Conservation (phyloP, 2,113 vertebrate genomes). For the Acinonyx jubatus region DNA sequence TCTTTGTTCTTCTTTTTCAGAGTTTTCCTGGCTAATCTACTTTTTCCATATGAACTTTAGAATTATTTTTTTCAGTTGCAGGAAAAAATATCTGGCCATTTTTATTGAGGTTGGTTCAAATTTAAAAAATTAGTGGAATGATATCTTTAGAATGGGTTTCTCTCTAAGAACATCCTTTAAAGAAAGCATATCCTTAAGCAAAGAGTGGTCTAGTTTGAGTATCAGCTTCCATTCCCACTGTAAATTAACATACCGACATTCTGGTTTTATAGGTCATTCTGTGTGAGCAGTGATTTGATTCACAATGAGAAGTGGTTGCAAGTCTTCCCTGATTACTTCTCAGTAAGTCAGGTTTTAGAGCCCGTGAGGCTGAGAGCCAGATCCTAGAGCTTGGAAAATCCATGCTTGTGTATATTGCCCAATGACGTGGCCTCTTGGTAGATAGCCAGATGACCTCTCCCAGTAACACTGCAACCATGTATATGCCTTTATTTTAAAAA, state of each 20-base stretch:
- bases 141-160: neutral
- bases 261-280: neutral
- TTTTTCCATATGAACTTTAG: neutral
- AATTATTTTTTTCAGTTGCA: neutral
- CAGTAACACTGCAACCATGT: neutral
- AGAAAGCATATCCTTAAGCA: neutral
- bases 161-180: slow-evolving; percentile 38
- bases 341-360: neutral
- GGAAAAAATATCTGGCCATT: neutral
- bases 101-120: slow-evolving; percentile 37
- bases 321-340: neutral
- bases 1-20: neutral
- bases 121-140: slow-evolving; percentile 18
- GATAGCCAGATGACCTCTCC: neutral
- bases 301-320: neutral
- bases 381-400: slow-evolving; percentile 7
- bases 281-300: neutral
- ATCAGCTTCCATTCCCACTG: neutral
- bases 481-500: slow-evolving; percentile 15
- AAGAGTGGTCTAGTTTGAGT: neutral
- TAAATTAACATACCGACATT: neutral
- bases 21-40: neutral
- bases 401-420: neutral
- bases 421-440: neutral
- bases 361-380: neutral